A percentile compares a stretch with the other conserved stretches of the same genome.
phyloP scores from a whole-genome alignment of 1,140 invertebrate genomes.

The Battus philenor region DNA sequence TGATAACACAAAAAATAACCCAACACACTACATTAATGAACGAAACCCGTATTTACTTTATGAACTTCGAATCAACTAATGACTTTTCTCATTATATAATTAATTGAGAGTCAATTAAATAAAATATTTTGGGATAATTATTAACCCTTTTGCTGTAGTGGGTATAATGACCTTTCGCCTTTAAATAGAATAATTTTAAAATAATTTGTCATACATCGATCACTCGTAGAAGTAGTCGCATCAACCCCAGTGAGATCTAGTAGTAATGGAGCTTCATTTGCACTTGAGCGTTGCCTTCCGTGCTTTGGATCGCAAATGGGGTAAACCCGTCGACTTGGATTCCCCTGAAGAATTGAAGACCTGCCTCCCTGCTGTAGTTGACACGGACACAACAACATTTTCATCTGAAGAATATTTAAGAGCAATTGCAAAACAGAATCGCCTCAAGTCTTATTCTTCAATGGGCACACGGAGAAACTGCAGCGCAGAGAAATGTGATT shows the following conservation, averaged over 20 bases:
- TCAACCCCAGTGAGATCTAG: neutral
- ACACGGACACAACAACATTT: conserved; percentile 34
- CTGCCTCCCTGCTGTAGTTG: conserved; percentile 33
- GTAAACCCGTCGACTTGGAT: conserved; percentile 39
- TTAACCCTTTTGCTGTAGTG: neutral
- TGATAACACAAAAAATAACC: too few relatives aligned
- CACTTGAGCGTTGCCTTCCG: conserved; percentile 42
- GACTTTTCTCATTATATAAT: too few relatives aligned
- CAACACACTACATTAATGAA: too few relatives aligned
- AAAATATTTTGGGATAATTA: too few relatives aligned
- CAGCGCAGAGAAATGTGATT: conserved; percentile 18
- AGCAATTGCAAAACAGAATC: conserved; percentile 21
- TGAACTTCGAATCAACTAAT: too few relatives aligned
- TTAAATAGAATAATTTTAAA: too few relatives aligned
- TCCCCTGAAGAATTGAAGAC: conserved; percentile 17
- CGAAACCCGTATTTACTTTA: too few relatives aligned
- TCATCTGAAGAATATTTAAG: conserved; percentile 44
- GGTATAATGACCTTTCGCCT: too few relatives aligned
- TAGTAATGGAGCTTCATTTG: conserved; percentile 45
- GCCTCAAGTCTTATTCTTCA: conserved; percentile 19
- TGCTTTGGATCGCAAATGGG: conserved; percentile 46
- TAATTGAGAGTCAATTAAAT: too few relatives aligned
- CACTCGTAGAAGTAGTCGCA: neutral
- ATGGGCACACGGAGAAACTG: conserved; percentile 1
- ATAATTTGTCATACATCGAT: conserved; percentile 3